These are phyloP conservation scores for Loris lydekkerianus DNA, from an alignment of 2,797 vertebrate species.

Conservation along the genomic window DNA sequence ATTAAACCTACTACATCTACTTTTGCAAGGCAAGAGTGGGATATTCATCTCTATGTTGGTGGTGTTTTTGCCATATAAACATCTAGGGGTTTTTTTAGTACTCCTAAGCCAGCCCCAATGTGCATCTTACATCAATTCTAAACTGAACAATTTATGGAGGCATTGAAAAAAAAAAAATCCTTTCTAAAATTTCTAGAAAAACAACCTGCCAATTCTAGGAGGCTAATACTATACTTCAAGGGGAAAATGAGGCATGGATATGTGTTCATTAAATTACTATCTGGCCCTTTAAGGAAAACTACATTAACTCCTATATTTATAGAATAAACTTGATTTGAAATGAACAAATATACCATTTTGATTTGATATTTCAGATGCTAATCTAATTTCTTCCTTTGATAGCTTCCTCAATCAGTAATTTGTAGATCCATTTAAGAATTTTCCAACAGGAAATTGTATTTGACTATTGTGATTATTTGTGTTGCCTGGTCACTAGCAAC, in stretches of 20 bases:
- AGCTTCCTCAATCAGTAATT: not conserved
- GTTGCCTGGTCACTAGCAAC: not conserved
- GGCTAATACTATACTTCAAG: not conserved
- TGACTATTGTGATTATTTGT: not conserved
- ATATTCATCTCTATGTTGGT: not conserved
- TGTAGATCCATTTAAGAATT: not conserved
- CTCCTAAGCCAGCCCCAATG: not conserved
- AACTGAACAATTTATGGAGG: not conserved
- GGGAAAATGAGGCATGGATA: not conserved
- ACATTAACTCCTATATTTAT: not conserved
- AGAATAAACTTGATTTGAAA: not conserved
- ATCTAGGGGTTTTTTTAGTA: not conserved
- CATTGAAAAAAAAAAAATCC: not conserved
- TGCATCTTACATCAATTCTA: not conserved
- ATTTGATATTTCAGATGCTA: not conserved
- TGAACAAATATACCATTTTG: not conserved
- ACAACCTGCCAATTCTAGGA: not conserved
- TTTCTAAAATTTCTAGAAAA: conserved; percentile 27
- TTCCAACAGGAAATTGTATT: not conserved
- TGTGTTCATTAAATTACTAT: not conserved
- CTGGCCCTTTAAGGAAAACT: not conserved
- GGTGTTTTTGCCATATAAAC: not conserved
- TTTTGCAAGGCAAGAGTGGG: not conserved
- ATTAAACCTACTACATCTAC: not conserved
- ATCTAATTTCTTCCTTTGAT: not conserved